These are phyloP conservation scores for Asobara japonica DNA, from an alignment of 1,140 invertebrate species.

Conservation along the genomic window DNA sequence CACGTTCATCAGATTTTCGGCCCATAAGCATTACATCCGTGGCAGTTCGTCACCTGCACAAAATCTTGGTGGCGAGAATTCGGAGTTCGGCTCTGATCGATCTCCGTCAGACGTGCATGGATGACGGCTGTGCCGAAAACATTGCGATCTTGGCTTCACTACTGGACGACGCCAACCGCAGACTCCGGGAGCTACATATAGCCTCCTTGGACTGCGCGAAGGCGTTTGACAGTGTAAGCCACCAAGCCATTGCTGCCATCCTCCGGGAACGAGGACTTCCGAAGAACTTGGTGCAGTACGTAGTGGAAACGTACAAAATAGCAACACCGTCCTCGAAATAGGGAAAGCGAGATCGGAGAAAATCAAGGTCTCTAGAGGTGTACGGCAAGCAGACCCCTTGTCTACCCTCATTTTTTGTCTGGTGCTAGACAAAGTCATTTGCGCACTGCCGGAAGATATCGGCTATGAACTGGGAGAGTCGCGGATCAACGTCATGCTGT, in stretches of 20 bases:
- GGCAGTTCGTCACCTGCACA: slow-evolving; percentile 46
- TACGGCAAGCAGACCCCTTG: slow-evolving; percentile 47
- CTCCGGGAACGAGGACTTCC: too few relatives aligned
- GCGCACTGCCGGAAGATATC: slow-evolving; percentile 28
- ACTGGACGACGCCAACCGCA: neutral
- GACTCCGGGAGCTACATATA: slow-evolving; percentile 28
- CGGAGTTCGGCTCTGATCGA: neutral
- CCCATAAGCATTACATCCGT: slow-evolving; percentile 61
- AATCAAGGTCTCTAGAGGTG: slow-evolving; percentile 16
- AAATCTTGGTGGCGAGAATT: slow-evolving; percentile 34
- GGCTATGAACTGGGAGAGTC: too few relatives aligned
- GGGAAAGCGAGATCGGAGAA: neutral
- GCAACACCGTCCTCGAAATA: slow-evolving; percentile 22
- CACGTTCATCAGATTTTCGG: slow-evolving; percentile 46
- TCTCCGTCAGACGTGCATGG: slow-evolving; percentile 24
- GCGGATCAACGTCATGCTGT: slow-evolving; percentile 47
- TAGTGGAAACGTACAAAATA: slow-evolving; percentile 24
- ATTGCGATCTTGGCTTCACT: slow-evolving; percentile 14
- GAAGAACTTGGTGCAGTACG: neutral
- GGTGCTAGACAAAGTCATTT: slow-evolving; percentile 28
- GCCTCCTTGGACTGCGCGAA: slow-evolving; percentile 38
- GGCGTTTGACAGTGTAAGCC: slow-evolving; percentile 35
- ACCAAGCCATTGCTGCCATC: slow-evolving; percentile 3
- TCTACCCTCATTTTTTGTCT: slow-evolving; percentile 40
- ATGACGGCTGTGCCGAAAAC: slow-evolving; percentile 40